Conservation (phyloP, 1,140 invertebrate genomes). For the Chelonus insularis region DNA sequence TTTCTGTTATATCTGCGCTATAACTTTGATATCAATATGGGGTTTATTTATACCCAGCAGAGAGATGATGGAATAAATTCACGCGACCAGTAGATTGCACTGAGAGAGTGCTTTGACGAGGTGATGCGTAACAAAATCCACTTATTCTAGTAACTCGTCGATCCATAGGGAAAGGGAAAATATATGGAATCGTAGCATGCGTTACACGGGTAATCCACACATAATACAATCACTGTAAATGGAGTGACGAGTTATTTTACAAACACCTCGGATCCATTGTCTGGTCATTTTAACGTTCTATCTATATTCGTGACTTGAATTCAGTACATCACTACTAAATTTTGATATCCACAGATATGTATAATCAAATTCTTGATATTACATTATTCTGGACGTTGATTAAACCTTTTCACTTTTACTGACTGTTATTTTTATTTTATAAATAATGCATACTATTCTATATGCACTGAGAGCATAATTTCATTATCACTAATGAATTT, state of each 20-base stretch:
- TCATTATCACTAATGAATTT: too few species aligned
- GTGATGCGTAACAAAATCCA: slow-evolving; percentile 25
- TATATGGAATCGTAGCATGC: not conserved
- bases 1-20: not conserved
- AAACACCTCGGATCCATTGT: slow-evolving; percentile 20
- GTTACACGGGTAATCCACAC: slow-evolving; percentile 24
- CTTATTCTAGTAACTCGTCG: slow-evolving; percentile 19
- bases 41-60: slow-evolving; percentile 14
- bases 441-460: too few species aligned
- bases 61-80: slow-evolving; percentile 25
- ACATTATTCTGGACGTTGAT: too few species aligned
- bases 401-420: too few species aligned
- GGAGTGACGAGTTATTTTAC: slow-evolving; percentile 26
- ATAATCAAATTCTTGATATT: too few species aligned
- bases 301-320: not conserved
- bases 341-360: too few species aligned
- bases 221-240: slow-evolving; percentile 28
- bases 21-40: slow-evolving; percentile 13
- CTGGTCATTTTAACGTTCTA: slow-evolving; percentile 1
- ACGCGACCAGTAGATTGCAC: slow-evolving; percentile 11
- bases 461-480: too few species aligned
- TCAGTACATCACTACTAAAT: not conserved
- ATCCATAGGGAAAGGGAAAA: not conserved
- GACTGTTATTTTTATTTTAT: too few species aligned
- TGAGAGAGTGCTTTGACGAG: slow-evolving; percentile 22